Evolutionary conservation across 2,113 vertebrate species (phyloP).

Genomic region (Emydura subglobosa): DNA sequence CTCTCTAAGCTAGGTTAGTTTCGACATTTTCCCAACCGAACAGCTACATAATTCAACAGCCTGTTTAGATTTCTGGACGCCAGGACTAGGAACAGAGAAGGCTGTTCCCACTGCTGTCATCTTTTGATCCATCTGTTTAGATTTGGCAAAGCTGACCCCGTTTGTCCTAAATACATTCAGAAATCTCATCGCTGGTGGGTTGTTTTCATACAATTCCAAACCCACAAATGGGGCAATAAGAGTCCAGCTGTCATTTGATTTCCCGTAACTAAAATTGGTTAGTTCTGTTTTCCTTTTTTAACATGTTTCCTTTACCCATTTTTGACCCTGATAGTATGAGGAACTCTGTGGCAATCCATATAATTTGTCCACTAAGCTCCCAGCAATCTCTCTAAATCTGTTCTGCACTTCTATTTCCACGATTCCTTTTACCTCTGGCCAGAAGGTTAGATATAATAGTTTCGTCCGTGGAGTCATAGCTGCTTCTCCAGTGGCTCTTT

Average conservation of each 20-base stretch:
- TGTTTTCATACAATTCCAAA: neutral
- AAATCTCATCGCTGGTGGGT: no score
- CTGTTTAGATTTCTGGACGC: neutral
- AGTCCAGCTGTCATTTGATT: neutral
- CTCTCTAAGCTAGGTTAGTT: neutral
- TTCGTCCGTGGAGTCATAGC: neutral
- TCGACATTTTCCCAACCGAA: neutral
- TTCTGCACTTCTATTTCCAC: neutral
- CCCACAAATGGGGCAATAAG: neutral
- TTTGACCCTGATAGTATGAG: neutral
- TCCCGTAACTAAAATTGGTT: neutral
- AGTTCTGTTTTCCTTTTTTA: neutral
- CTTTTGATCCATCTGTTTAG: neutral
- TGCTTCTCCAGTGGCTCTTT: neutral
- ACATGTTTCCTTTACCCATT: neutral
- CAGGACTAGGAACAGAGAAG: neutral
- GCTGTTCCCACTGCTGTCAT: neutral
- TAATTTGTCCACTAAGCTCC: neutral
- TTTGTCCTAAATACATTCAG: neutral
- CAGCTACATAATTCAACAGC: neutral
- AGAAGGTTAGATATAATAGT: neutral
- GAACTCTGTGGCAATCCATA: neutral
- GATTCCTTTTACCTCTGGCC: neutral
- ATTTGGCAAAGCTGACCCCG: neutral
- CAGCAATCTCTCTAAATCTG: neutral